Conservation (phyloP, 2,888 invertebrate genomes). For the Salpingus planirostris region DNA sequence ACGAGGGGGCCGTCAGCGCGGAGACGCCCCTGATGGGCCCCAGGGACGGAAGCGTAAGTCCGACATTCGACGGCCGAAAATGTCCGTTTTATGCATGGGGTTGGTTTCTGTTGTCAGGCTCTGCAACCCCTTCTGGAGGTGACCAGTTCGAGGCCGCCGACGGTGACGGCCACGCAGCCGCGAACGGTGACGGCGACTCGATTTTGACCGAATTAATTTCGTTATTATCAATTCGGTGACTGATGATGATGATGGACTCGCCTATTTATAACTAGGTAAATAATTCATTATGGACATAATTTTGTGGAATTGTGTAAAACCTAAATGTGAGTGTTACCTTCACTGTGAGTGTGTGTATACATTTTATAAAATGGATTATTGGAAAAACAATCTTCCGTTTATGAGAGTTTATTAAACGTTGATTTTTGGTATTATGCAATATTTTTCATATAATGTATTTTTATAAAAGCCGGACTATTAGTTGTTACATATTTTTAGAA, state of each 20-base stretch:
- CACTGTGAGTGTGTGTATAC: constrained; percentile 18
- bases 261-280: no score
- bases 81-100: no score
- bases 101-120: constrained; percentile 31
- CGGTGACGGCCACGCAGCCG: constrained; percentile 35
- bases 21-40: constrained; percentile 38
- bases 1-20: constrained; percentile 32
- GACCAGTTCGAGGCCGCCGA: constrained; percentile 31
- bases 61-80: no score
- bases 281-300: no score
- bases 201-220: constrained; percentile 40
- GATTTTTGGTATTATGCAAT: no score
- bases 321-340: constrained; percentile 16
- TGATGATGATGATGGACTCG: no score
- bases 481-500: not conserved
- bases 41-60: constrained; percentile 35
- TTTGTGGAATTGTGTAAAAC: no score
- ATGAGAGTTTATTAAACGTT: no score
- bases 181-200: constrained; percentile 41
- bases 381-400: no score
- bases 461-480: no score
- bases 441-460: no score
- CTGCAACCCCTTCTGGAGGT: constrained; percentile 37
- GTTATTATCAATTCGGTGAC: constrained; percentile 6
- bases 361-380: not conserved